Evolutionary conservation across 1,140 invertebrate species (phyloP).

Genomic region (Platyscapa corneri): DNA sequence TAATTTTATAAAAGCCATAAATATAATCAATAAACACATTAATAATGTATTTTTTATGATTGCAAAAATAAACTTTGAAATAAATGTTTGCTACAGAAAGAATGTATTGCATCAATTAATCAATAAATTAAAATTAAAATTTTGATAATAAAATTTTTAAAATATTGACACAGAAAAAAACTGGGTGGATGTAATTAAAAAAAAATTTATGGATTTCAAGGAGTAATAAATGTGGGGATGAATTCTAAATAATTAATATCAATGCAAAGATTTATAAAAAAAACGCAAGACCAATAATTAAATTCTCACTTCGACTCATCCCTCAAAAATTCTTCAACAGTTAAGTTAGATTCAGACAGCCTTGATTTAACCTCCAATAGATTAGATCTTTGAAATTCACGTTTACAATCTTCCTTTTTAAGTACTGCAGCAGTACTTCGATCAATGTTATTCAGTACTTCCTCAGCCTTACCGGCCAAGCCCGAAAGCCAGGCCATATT

Average conservation of each 20-base stretch:
- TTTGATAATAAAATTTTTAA: no score
- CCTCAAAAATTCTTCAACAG: conserved; percentile 45
- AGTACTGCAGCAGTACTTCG: conserved; percentile 87
- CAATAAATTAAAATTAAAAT: no score
- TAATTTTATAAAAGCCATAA: no score
- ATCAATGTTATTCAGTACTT: conserved; percentile 89
- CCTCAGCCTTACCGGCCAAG: conserved; percentile 88
- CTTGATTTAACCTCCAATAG: conserved; percentile 67
- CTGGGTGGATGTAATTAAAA: no score
- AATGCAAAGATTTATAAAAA: not conserved
- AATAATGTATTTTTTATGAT: no score
- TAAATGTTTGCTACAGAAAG: no score
- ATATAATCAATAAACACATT: no score
- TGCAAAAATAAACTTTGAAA: no score
- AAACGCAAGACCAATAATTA: not conserved
- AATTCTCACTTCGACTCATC: conserved; percentile 40
- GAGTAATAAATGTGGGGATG: no score
- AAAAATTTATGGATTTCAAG: no score
- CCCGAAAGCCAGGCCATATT: conserved; percentile 89
- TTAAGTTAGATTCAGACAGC: conserved; percentile 59
- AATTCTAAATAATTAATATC: not conserved
- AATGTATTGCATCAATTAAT: no score
- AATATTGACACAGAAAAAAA: no score
- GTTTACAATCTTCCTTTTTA: conserved; percentile 70
- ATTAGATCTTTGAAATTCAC: not conserved